Evolutionary conservation across 2,113 vertebrate species (phyloP), one percentile per base, ranked within the genome.

Genomic region (Bothrops jararaca): DNA sequence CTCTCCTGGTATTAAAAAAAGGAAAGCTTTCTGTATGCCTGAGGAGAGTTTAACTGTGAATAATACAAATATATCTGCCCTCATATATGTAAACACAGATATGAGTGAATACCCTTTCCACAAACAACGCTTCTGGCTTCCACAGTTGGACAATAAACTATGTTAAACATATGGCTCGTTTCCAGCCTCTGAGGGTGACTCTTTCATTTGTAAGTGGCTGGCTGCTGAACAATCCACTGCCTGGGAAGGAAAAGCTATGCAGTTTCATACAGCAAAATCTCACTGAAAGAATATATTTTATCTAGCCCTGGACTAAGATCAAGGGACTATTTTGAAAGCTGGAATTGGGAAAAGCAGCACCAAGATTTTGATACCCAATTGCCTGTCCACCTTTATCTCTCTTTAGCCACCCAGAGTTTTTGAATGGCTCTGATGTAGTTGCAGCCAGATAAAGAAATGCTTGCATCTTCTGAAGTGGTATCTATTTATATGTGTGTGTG

Each of bases 11-110:
- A 0, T 85, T 85, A 9, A 85, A 93, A 95, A 88, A 95, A 94
- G 92, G 94, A 48, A 0, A 80, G 34, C 69, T 74, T 74, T 54
- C 91, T 1, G 1, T 1, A 1, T 3, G 2, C 29, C 34, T 89
- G 95, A 93, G 95, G 92, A 94, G 93, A 13, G 1, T 23, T 39
- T 93, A 95, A 96, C 96, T 95, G 94, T 2, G 95, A 95, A 48
- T 93, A 93, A 96, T 95, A 93, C 96, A 96, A 95, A 88, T 89
- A 94, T 4, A 26, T 92, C 0, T 88, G 94, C 93, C 94, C 96
- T 88, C 52, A 94, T n/a, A 95, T 91, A 86, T 94, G 93, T 42
- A 95, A 96, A 96, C 96, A 95, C 93, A 7, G 95, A 95, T 90
- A 42, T 95, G 96, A 96, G 60, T 0, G 96, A 96, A 95, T 26